Evolutionary conservation across 92 coral and sea anemone genomes (phyloP).

Genomic region (Paragorgia papillata): DNA sequence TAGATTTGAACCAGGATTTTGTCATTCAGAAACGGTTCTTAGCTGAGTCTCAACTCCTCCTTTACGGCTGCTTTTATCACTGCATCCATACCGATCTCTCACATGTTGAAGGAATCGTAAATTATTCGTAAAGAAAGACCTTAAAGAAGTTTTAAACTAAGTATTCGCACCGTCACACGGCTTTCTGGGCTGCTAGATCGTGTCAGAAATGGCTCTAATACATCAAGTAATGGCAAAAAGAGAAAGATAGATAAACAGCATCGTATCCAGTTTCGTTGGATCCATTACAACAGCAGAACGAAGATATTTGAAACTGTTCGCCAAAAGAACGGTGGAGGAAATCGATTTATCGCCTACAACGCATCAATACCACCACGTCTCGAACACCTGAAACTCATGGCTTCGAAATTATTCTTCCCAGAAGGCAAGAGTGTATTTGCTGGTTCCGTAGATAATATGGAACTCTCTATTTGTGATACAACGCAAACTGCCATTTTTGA

Average conservation of each 20-base stretch:
- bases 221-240: slow-evolving; percentile 14
- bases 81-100: too few relatives aligned
- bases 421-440: slow-evolving; percentile 56
- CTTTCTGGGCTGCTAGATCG: slow-evolving; percentile 38
- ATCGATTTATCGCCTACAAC: slow-evolving; percentile 50
- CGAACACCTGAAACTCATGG: slow-evolving; percentile 51
- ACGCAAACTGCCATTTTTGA: slow-evolving; percentile 58
- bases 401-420: slow-evolving; percentile 57
- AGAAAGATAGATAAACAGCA: slow-evolving; percentile 57
- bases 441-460: slow-evolving; percentile 57
- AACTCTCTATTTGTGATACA: slow-evolving; percentile 51
- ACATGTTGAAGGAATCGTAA: too few relatives aligned
- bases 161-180: too few relatives aligned
- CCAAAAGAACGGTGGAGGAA: slow-evolving; percentile 60
- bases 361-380: slow-evolving; percentile 47
- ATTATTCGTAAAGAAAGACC: too few relatives aligned
- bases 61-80: too few relatives aligned
- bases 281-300: slow-evolving; percentile 31
- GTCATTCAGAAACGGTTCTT: too few relatives aligned
- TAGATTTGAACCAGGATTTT: too few relatives aligned
- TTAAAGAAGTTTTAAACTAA: too few relatives aligned
- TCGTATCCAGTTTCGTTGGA: slow-evolving; percentile 52
- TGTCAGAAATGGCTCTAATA: slow-evolving; percentile 30
- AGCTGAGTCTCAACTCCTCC: too few relatives aligned
- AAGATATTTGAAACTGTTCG: slow-evolving; percentile 24